Conservation (phyloP, 2,113 vertebrate species). For the Brachyistius frenatus region DNA sequence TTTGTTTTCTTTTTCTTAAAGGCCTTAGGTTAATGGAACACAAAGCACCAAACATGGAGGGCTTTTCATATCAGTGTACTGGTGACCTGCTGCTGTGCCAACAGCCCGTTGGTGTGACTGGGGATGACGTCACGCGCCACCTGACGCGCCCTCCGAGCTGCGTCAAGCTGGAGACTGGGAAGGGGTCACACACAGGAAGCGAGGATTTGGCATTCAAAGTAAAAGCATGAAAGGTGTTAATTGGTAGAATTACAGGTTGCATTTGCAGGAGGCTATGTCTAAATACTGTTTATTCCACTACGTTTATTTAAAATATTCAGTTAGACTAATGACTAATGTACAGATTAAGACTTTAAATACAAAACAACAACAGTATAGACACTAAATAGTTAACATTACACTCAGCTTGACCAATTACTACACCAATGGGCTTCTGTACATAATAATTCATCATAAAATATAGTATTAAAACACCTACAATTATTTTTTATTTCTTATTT, state of each 20-base stretch:
- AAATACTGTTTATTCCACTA: too few species aligned
- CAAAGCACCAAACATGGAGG: conserved; percentile 55
- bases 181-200: background rate
- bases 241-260: background rate
- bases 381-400: too few species aligned
- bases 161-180: conserved; percentile 3
- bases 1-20: background rate
- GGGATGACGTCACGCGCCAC: conserved; percentile 76
- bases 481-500: too few species aligned
- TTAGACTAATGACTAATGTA: too few species aligned
- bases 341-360: too few species aligned
- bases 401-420: too few species aligned
- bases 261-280: background rate
- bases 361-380: too few species aligned
- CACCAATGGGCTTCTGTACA: too few species aligned
- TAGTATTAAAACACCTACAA: too few species aligned
- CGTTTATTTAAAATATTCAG: too few species aligned
- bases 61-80: conserved; percentile 37
- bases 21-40: conserved; percentile 36
- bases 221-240: conserved; percentile 15
- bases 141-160: conserved; percentile 57
- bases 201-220: conserved; percentile 5
- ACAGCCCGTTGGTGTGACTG: conserved; percentile 58
- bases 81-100: conserved; percentile 53
- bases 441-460: too few species aligned